Evolutionary conservation across 2,888 invertebrate genomes (phyloP).

Genomic region (Corbicula japonica): DNA sequence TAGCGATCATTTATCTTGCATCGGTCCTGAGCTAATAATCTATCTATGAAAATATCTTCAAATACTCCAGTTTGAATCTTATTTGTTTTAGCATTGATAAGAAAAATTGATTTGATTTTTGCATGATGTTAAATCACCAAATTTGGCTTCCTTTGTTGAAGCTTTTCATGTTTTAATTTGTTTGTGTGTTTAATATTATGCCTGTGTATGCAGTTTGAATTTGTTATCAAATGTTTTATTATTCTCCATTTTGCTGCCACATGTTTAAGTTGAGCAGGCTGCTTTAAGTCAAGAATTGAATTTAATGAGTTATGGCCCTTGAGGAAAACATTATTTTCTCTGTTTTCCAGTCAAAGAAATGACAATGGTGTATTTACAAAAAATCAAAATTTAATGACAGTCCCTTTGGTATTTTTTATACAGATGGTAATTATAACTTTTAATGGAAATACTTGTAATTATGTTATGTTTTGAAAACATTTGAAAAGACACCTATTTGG

Average conservation of each 20-base stretch:
- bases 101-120: slow-evolving; percentile 50
- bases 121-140: slow-evolving; percentile 38
- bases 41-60: slow-evolving; percentile 38
- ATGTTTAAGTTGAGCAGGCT: slow-evolving; percentile 1
- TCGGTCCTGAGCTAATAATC: slow-evolving; percentile 39
- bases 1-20: slow-evolving; percentile 33
- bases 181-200: too few relatives aligned
- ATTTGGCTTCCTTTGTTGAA: slow-evolving; percentile 32
- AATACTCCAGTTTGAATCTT: slow-evolving; percentile 38
- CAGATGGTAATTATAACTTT: slow-evolving; percentile 7
- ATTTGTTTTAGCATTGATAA: slow-evolving; percentile 51
- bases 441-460: slow-evolving; percentile 36
- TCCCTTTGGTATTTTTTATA: neutral
- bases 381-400: neutral
- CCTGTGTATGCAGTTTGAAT: too few relatives aligned
- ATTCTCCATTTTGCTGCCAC: slow-evolving; percentile 14
- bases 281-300: neutral
- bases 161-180: too few relatives aligned
- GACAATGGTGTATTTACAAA: neutral
- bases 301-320: neutral
- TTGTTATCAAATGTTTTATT: too few relatives aligned
- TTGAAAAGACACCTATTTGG: slow-evolving; percentile 11
- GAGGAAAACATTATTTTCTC: neutral
- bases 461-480: slow-evolving; percentile 23
- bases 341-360: neutral